Conservation (phyloP, 2,113 vertebrate species). For the Peromyscus maniculatus region DNA sequence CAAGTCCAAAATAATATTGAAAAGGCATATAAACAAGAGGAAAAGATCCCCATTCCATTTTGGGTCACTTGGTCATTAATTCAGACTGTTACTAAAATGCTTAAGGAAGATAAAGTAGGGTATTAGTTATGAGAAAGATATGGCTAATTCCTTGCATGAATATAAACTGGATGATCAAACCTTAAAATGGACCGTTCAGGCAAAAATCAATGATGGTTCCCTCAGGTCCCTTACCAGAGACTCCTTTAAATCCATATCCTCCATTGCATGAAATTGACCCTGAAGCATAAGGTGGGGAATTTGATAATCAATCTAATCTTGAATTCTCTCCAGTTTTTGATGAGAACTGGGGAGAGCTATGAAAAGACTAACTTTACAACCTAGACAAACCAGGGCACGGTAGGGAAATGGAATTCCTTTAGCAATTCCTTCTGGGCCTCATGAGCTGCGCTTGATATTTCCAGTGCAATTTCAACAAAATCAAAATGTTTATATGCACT, state of each 20-base stretch:
- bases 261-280: not conserved
- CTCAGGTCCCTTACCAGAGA: not conserved
- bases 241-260: not conserved
- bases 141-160: not conserved
- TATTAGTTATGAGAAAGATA: not conserved
- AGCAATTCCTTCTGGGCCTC: not conserved
- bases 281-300: not conserved
- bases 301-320: not conserved
- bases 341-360: not conserved
- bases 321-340: not conserved
- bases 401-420: not conserved
- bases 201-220: not conserved
- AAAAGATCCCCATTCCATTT: not conserved
- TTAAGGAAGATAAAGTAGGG: not conserved
- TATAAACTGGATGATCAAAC: not conserved
- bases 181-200: not conserved
- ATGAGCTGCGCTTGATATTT: not conserved
- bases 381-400: not conserved
- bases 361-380: not conserved
- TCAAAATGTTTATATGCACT: not conserved
- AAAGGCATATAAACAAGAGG: not conserved
- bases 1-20: not conserved
- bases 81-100: not conserved
- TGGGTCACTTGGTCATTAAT: not conserved
- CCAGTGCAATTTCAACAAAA: not conserved